Evolutionary conservation across 2,797 vertebrate species (phyloP).

Genomic region (Coranthus polyacanthus): DNA sequence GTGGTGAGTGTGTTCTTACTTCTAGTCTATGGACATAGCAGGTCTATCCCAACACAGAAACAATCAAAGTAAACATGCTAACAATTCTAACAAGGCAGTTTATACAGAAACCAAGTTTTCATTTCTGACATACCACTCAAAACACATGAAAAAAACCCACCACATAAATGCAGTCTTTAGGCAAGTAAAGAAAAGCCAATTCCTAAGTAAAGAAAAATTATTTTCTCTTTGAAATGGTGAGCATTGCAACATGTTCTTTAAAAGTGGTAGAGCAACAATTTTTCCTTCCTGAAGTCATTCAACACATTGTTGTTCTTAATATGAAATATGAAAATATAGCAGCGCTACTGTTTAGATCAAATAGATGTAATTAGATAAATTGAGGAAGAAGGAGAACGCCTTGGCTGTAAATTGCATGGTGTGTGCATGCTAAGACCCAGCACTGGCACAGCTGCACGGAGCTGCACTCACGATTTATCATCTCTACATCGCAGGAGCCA

Average conservation of each 20-base stretch:
- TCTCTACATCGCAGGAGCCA: conserved; percentile 84
- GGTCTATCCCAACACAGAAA: conserved; percentile 47
- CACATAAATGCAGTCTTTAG: conserved; percentile 33
- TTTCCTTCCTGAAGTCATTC: conserved; percentile 45
- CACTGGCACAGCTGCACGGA: conserved; percentile 84
- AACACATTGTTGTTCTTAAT: conserved; percentile 57
- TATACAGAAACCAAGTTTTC: conserved; percentile 40
- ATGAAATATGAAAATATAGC: conserved; percentile 72
- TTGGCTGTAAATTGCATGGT: conserved; percentile 81
- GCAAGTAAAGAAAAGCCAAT: conserved; percentile 21
- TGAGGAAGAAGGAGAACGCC: conserved; percentile 76
- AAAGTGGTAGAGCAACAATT: conserved; percentile 37
- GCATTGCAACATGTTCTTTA: conserved; percentile 41
- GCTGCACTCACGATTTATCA: conserved; percentile 84
- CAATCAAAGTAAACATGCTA: conserved; percentile 47
- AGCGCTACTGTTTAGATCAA: conserved; percentile 67
- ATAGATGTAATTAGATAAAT: conserved; percentile 84
- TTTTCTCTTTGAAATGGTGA: conserved; percentile 51
- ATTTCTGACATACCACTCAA: conserved; percentile 53
- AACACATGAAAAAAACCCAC: conserved; percentile 53
- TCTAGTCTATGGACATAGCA: conserved; percentile 37
- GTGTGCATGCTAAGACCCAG: conserved; percentile 81
- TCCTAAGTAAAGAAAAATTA: conserved; percentile 31
- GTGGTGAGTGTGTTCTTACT: conserved; percentile 31
- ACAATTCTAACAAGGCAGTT: conserved; percentile 28